These are phyloP conservation scores for Drosophila aff. DNA, from an alignment of 1,140 invertebrate species.

Conservation along the genomic window DNA sequence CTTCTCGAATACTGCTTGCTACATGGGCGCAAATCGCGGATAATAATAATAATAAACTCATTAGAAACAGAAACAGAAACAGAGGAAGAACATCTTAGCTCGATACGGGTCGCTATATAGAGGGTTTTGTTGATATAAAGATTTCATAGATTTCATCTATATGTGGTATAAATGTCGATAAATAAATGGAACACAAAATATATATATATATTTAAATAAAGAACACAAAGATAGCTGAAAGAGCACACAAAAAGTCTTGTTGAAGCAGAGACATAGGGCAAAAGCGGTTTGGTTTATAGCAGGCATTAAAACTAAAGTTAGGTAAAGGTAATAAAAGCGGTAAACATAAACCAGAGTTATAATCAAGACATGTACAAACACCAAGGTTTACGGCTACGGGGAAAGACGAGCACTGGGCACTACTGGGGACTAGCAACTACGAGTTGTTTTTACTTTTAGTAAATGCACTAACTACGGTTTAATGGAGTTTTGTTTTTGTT, in stretches of 20 bases:
- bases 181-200: slow-evolving; percentile 66
- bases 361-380: slow-evolving; percentile 63
- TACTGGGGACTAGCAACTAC: slow-evolving; percentile 59
- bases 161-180: slow-evolving; percentile 21
- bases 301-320: slow-evolving; percentile 31
- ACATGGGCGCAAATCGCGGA: slow-evolving; percentile 38
- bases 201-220: slow-evolving; percentile 50
- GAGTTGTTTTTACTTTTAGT: slow-evolving; percentile 63
- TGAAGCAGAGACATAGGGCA: slow-evolving; percentile 32
- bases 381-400: slow-evolving; percentile 57
- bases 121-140: slow-evolving; percentile 6
- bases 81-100: slow-evolving; percentile 23
- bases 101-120: slow-evolving; percentile 41
- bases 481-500: slow-evolving; percentile 48
- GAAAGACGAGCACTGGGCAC: slow-evolving; percentile 64
- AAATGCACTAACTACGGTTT: slow-evolving; percentile 76
- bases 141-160: slow-evolving; percentile 25
- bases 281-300: slow-evolving; percentile 32
- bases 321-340: slow-evolving; percentile 18
- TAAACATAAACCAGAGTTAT: slow-evolving; percentile 57
- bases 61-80: slow-evolving; percentile 12
- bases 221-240: slow-evolving; percentile 80
- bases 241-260: slow-evolving; percentile 53
- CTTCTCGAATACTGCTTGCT: slow-evolving; percentile 97
- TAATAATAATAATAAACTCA: neutral